Base-by-base conservation (phyloP, 1,140 invertebrate genomes). In the Drosophila azteca region DNA sequence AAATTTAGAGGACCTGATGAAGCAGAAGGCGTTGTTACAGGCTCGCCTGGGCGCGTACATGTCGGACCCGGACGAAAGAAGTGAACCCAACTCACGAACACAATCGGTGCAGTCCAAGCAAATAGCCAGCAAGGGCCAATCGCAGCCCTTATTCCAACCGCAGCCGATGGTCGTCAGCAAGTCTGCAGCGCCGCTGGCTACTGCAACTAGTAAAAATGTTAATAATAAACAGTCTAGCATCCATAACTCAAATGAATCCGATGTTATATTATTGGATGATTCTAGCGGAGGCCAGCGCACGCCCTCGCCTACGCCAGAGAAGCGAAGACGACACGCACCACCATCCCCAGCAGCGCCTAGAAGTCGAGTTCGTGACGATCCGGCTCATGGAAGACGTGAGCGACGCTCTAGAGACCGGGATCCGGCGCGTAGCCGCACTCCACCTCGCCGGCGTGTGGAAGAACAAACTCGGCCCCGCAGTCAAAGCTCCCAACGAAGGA, bases 1-100 rank as follows among this genome's bases (percentile, higher is more conserved):
- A 64, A 96, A 97, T 92, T 92, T 97, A 6, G 96, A 97, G 90
- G 96, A 97, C 70, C 92, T 97, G 63, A 97, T 97, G 96, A 95
- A 95, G 80, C 96, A 97, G 91, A 97, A 97, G 92, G 96, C 96
- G 90, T 76, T 95, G 17, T 90, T 95, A 59, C 94, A 95, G 88
- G 94, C 94, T 20, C 92, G 94, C 43, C 90, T 95, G 43, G 94
- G 94, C 41, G 94, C 93, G 41, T 94, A 94, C 69, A 91, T 88
- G 80, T 94, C 93, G 1, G 93, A 94, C 53, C 82, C 91, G 15
- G 92, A 92, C 58, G 71, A 82, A 29, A 87, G 61, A 65, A 67
- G 43, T 70, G 70, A 41, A 15, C 20, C n/a, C 51, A 11, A 60
- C 41, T 48, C 9, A n/a, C 53, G 44, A 43, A 43, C 46, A 29